Evolutionary conservation across 2,888 invertebrate genomes (phyloP), one percentile per base, ranked within the genome.

Genomic region (Protophormia terraenovae): DNA sequence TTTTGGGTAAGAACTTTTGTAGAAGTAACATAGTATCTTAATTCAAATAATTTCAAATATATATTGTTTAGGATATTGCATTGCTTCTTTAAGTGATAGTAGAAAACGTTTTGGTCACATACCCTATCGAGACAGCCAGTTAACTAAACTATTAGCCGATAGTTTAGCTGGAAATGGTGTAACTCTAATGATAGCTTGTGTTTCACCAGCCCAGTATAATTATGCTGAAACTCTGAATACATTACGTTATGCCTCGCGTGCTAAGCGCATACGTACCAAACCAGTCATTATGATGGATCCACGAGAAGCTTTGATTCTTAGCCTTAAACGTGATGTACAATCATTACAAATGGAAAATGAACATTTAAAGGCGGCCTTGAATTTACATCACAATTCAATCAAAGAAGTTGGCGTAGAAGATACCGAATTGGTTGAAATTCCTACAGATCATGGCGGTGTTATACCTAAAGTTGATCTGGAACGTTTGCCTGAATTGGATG

Each of bases 251-350:
- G 98, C 98, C 0, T 96, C 97, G 0, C 93, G 98, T 88, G 98
- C 98, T 0, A 98, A 98, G 93, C 96, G 96, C 91, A 98, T 98
- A 87, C 96, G 96, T 89, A 97, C 97, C 0, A 98, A 98, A 90
- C 98, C 98, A 0, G 95, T 98, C 19, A 96, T 98, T 29, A 96
- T 98, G 92, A 98, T 98, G 97, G 98, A 98, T 91, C 98, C 98
- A 0, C 94, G 98, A 86, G 98, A 98, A 91, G 97, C 98, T 3
- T 93, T 98, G 14, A 98, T 98, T 86, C 91, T 98, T 53, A 97
- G 96, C 88, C 92, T 98, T 86, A 98, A 98, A 92, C 94, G 97
- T 53, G 98, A 98, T 93, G 96, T 98, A 8, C 95, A 95, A 80
- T 95, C 96, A 0, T 93, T 98, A 16, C 95, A 97, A 89, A 95